Percentiles rank a stretch among this genome's conserved stretches.
Evolutionary conservation across 2,888 invertebrate genomes (phyloP).

Genomic region (Metellina segmentata): DNA sequence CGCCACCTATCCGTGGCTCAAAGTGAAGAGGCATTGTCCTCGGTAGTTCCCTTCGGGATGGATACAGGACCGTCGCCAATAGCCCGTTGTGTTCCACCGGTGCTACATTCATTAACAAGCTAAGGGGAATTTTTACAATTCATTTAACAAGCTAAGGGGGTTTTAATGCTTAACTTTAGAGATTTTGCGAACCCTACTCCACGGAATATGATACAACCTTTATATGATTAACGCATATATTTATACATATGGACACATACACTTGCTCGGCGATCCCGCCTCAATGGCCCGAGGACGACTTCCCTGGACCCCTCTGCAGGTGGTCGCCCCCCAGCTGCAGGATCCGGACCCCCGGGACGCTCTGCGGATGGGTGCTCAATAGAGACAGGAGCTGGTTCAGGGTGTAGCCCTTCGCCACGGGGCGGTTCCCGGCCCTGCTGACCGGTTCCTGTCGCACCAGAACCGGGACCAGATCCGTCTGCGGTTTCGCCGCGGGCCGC

Average conservation of each 20-base stretch:
- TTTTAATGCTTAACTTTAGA: neutral
- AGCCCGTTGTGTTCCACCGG: too few species aligned
- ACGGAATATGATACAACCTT: neutral
- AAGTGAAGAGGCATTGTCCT: too few species aligned
- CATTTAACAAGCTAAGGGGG: neutral
- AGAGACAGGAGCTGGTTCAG: conserved; percentile 69
- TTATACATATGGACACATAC: conserved; percentile 44
- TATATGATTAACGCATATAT: conserved; percentile 22
- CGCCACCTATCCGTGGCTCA: too few species aligned
- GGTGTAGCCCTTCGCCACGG: conserved; percentile 16
- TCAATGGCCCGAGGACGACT: neutral
- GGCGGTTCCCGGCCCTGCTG: neutral
- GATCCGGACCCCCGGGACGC: conserved; percentile 13
- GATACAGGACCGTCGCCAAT: too few species aligned
- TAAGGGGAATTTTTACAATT: neutral
- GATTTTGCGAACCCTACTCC: neutral
- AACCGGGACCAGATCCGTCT: neutral
- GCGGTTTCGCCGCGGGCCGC: neutral
- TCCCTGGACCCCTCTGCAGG: conserved; percentile 30
- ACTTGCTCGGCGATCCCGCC: conserved; percentile 26
- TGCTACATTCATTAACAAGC: too few species aligned
- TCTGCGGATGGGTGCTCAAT: conserved; percentile 49
- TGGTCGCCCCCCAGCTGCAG: neutral
- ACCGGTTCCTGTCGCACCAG: neutral
- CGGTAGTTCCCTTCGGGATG: too few species aligned